Conservation (phyloP, 2,888 invertebrate genomes). For the Pollenia angustigena region DNA sequence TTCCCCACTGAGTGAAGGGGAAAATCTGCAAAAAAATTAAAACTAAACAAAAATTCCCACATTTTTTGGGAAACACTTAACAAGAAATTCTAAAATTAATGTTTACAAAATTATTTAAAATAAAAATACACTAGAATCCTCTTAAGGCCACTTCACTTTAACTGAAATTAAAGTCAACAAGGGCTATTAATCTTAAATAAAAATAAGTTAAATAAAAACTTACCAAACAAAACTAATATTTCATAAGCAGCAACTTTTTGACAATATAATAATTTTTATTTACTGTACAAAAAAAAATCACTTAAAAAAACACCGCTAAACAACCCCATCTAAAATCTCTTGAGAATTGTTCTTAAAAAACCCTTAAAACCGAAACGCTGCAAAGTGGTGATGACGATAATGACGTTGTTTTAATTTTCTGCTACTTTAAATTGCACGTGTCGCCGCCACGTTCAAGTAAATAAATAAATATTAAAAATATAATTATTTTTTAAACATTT, state of each 20-base stretch:
- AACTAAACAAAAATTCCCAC: too few species aligned
- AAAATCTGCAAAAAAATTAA: too few species aligned
- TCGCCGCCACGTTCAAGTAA: constrained; percentile 13
- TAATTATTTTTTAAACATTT: constrained; percentile 26
- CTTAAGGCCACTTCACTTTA: constrained; percentile 18
- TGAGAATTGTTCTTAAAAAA: constrained; percentile 9
- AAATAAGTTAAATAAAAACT: background rate
- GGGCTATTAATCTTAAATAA: background rate
- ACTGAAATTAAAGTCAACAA: constrained; percentile 13
- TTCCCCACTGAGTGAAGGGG: too few species aligned
- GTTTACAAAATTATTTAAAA: too few species aligned
- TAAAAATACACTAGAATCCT: background rate
- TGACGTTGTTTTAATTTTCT: constrained; percentile 27
- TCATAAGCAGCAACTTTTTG: background rate
- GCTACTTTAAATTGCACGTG: constrained; percentile 56
- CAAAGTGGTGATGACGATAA: background rate
- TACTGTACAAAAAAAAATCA: background rate
- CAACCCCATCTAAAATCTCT: constrained; percentile 1
- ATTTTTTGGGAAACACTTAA: too few species aligned
- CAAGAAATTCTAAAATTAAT: too few species aligned
- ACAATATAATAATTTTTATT: constrained; percentile 23
- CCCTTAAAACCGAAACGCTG: background rate
- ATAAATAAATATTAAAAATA: constrained; percentile 45
- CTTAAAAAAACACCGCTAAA: constrained; percentile 1
- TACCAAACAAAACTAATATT: background rate